These are phyloP conservation scores for Melieria crassipennis DNA, from an alignment of 2,888 invertebrate genomes.

Conservation along the genomic window DNA sequence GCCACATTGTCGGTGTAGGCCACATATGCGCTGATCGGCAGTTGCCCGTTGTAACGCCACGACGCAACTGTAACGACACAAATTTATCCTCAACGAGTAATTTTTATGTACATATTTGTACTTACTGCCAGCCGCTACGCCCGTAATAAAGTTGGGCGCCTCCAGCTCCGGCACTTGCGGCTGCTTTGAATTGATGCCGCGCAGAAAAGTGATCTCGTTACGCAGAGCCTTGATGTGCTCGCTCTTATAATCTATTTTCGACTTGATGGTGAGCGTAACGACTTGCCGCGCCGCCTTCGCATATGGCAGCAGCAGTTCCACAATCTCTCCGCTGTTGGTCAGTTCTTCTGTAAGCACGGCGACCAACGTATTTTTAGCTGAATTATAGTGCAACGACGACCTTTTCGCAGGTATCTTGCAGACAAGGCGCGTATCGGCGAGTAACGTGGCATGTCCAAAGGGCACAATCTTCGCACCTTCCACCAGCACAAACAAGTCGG, in stretches of 20 bases:
- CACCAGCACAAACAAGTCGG: slow-evolving; percentile 54
- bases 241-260: slow-evolving; percentile 61
- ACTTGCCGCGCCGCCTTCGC: slow-evolving; percentile 53
- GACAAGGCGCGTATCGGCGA: slow-evolving; percentile 47
- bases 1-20: slow-evolving; percentile 60
- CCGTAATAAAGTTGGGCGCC: slow-evolving; percentile 62
- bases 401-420: slow-evolving; percentile 50
- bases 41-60: slow-evolving; percentile 55
- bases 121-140: slow-evolving; percentile 61
- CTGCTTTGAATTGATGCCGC: slow-evolving; percentile 51
- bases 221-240: slow-evolving; percentile 53
- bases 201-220: slow-evolving; percentile 56
- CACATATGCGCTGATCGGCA: slow-evolving; percentile 54
- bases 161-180: slow-evolving; percentile 51
- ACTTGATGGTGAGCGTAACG: slow-evolving; percentile 57
- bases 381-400: slow-evolving; percentile 49
- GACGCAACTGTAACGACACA: slow-evolving; percentile 53
- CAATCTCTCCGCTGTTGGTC: slow-evolving; percentile 55
- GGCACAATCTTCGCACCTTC: slow-evolving; percentile 57
- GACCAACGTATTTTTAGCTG: slow-evolving; percentile 43
- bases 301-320: slow-evolving; percentile 54
- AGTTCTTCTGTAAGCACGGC: slow-evolving; percentile 59
- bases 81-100: background rate
- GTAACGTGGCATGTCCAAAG: slow-evolving; percentile 51
- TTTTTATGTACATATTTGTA: background rate